Evolutionary conservation across 2,113 vertebrate species (phyloP).

Genomic region (Mellivora capensis): DNA sequence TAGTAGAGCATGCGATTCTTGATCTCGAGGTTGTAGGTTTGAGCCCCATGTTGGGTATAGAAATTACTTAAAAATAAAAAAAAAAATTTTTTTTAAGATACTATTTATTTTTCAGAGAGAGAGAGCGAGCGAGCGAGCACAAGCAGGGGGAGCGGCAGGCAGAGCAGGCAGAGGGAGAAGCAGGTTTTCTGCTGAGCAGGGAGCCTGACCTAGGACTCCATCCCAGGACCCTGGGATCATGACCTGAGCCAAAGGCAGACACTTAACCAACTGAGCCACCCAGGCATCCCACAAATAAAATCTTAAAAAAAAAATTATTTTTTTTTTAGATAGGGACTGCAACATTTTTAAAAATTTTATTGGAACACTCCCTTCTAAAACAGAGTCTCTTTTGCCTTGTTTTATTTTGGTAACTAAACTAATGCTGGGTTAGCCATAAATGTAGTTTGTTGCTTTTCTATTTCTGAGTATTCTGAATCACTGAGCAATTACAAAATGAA

Average conservation of each 20-base stretch:
- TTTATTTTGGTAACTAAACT: constrained; percentile 56
- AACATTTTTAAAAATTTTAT: constrained; percentile 13
- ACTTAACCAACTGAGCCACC: too few species aligned
- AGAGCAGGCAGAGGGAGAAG: too few species aligned
- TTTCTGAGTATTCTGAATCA: constrained; percentile 35
- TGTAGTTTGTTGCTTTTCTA: constrained; percentile 7
- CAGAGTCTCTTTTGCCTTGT: constrained; percentile 1
- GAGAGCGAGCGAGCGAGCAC: too few species aligned
- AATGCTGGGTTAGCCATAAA: constrained; percentile 15
- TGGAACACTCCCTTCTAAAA: background rate
- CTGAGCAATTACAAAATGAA: background rate
- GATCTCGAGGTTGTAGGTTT: background rate
- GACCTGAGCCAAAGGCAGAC: too few species aligned
- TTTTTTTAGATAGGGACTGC: background rate
- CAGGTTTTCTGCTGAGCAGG: too few species aligned
- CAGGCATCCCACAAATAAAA: background rate
- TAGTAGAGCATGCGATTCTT: background rate
- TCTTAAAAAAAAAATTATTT: background rate
- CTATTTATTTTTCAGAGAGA: too few species aligned
- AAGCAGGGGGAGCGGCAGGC: too few species aligned
- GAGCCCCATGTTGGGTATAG: background rate
- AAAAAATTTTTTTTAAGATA: background rate
- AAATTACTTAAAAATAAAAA: background rate
- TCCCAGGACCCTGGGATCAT: too few species aligned
- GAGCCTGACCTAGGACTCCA: too few species aligned